Conservation (phyloP, 2,113 vertebrate species). For the human (Homo sapiens) region GRCh38 chr5:136683001-136683500, state of each 20-base stretch:
- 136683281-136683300: conserved; percentile 20
- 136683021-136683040: not conserved
- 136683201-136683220: not conserved
- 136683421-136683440: conserved; percentile 58
- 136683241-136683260: not conserved
- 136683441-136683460: conserved; percentile 27
- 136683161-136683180: not conserved
- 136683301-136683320: conserved; percentile 40
- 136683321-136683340: conserved; percentile 61
- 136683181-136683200: not conserved
- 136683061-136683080: not conserved
- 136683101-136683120: not conserved
- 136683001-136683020: not conserved
- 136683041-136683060: not conserved
- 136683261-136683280: not conserved
- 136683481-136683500: not conserved
- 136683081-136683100: not conserved
- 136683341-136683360: conserved; percentile 55
- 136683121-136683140: not conserved
- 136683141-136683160: not conserved
- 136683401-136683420: conserved; percentile 34
- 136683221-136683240: not conserved
- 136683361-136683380: conserved; percentile 32
- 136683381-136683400: conserved; percentile 44
- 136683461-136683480: not conserved